phyloP scores from a whole-genome alignment of 2,888 invertebrate genomes.

The Luffia ferchaultella region DNA sequence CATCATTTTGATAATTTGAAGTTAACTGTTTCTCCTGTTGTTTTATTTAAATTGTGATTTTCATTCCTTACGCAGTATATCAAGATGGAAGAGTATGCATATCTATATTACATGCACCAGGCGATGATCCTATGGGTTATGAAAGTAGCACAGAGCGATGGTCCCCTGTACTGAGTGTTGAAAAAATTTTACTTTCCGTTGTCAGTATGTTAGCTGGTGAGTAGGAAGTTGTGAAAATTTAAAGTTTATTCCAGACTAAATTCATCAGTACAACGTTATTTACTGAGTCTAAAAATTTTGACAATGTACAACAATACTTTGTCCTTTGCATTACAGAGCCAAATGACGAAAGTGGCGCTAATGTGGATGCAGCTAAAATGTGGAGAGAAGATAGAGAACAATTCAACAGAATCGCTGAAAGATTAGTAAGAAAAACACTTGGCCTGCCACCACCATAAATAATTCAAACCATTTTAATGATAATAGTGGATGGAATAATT shows the following conservation, averaged over 20 bases:
- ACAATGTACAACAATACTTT: not conserved
- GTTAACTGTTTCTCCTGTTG: not conserved
- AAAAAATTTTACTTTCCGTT: conserved; percentile 97
- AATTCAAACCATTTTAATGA: no score
- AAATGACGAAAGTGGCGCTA: conserved; percentile 98
- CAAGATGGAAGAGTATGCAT: conserved; percentile 98
- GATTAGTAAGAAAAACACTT: conserved; percentile 90
- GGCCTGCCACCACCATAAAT: conserved; percentile 61
- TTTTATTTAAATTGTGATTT: not conserved
- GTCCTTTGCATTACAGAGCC: conserved; percentile 73
- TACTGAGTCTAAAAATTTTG: not conserved
- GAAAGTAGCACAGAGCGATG: conserved; percentile 98
- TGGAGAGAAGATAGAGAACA: conserved; percentile 96
- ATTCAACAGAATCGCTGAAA: conserved; percentile 92
- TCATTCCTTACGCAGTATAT: not conserved
- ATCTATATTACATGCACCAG: conserved; percentile 98
- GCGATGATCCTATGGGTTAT: conserved; percentile 99
- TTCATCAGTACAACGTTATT: not conserved
- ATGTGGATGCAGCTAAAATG: conserved; percentile 99
- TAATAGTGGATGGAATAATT: no score
- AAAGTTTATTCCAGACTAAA: not conserved
- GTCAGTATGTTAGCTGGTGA: conserved; percentile 93
- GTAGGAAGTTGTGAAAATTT: conserved; percentile 7
- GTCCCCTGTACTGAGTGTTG: conserved; percentile 99
- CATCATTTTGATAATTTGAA: no score